Evolutionary conservation across 2,888 invertebrate species (phyloP).

Genomic region (Apomyelois bistriatella): DNA sequence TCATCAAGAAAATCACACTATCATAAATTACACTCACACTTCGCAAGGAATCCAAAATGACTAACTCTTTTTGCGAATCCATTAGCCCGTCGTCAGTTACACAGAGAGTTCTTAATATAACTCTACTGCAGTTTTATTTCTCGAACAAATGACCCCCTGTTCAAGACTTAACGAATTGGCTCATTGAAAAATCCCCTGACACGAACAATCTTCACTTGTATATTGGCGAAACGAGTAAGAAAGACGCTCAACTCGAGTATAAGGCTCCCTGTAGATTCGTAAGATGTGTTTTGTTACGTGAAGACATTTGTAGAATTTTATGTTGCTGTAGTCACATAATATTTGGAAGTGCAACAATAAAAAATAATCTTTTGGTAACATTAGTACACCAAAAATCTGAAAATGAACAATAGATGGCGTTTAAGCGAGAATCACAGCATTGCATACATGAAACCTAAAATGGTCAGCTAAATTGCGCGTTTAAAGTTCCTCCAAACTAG

Average conservation of each 20-base stretch:
- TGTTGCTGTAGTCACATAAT: background rate
- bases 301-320: background rate
- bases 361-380: no score
- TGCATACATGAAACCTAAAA: no score
- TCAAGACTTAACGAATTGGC: constrained; percentile 33
- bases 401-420: no score
- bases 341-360: background rate
- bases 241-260: constrained; percentile 21
- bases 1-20: background rate
- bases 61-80: constrained; percentile 8
- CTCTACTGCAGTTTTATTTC: constrained; percentile 9
- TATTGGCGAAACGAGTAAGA: constrained; percentile 56
- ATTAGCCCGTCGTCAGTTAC: constrained; percentile 13
- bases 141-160: constrained; percentile 28
- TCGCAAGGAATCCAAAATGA: background rate
- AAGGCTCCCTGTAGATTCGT: constrained; percentile 33
- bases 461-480: no score
- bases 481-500: no score
- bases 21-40: background rate
- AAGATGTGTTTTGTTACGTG: constrained; percentile 4
- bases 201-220: constrained; percentile 57
- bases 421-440: no score
- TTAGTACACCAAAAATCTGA: no score
- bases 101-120: constrained; percentile 18
- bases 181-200: constrained; percentile 54